These are phyloP conservation scores for Saccostrea glomerata DNA, from an alignment of 1,140 invertebrate species.

Conservation along the genomic window DNA sequence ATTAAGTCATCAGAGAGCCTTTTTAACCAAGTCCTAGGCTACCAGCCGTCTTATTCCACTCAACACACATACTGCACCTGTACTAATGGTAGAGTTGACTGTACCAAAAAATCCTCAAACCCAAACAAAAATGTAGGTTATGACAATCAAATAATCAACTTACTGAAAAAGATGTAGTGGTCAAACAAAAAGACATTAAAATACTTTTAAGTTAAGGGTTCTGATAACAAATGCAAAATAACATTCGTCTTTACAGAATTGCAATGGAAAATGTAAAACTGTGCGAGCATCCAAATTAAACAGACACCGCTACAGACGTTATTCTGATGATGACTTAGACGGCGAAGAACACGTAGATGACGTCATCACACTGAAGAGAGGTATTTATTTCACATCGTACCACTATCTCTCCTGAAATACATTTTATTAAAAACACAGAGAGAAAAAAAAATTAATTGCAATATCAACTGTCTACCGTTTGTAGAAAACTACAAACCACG, in stretches of 20 bases:
- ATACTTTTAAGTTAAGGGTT: too few species aligned
- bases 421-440: not conserved
- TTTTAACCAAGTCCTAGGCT: not conserved
- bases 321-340: slow-evolving; percentile 6
- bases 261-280: slow-evolving; percentile 12
- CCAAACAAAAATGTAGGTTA: slow-evolving; percentile 10
- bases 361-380: not conserved
- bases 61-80: slow-evolving; percentile 24
- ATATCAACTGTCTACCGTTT: not conserved
- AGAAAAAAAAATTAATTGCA: not conserved
- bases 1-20: not conserved
- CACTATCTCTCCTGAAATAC: not conserved
- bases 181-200: too few species aligned
- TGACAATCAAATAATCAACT: not conserved
- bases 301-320: slow-evolving; percentile 1
- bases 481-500: slow-evolving; percentile 3
- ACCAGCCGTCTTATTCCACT: not conserved
- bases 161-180: too few species aligned
- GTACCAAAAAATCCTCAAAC: not conserved
- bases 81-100: not conserved
- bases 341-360: not conserved
- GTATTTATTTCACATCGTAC: not conserved
- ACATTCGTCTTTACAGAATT: not conserved
- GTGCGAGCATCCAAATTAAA: not conserved
- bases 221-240: not conserved